Conservation (phyloP, 2,113 vertebrate genomes). For the Apodemus speciosus region DNA sequence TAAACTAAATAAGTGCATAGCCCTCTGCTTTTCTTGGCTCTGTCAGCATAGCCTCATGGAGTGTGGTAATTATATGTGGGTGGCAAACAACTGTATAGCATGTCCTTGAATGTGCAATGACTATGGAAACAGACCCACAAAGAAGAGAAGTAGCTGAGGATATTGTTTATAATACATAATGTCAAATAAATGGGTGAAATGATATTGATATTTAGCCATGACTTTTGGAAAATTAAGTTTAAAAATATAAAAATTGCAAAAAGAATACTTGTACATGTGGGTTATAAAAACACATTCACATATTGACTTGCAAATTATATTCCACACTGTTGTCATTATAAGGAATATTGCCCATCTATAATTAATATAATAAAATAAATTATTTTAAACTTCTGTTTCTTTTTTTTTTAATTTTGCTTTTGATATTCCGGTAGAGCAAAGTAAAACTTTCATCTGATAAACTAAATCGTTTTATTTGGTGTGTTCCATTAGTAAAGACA, state of each 20-base stretch:
- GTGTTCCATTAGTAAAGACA: background rate
- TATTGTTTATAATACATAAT: constrained; percentile 6
- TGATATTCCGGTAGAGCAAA: constrained; percentile 19
- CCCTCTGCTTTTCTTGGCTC: constrained; percentile 28
- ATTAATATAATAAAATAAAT: background rate
- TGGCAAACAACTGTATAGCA: constrained; percentile 36
- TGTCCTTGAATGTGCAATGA: constrained; percentile 24
- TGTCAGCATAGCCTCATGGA: constrained; percentile 7
- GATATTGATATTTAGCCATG: constrained; percentile 29
- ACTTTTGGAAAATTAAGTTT: constrained; percentile 26
- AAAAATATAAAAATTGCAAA: background rate
- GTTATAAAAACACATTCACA: background rate
- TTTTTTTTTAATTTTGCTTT: constrained; percentile 1
- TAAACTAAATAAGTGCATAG: constrained; percentile 52
- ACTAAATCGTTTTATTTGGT: background rate
- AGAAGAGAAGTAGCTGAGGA: constrained; percentile 24
- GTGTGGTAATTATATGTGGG: constrained; percentile 44
- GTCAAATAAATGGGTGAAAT: constrained; percentile 43
- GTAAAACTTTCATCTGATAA: constrained; percentile 21
- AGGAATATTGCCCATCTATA: background rate
- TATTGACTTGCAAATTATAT: constrained; percentile 27
- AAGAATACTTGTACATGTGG: background rate
- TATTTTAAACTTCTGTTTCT: too few relatives aligned
- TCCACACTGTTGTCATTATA: constrained; percentile 4
- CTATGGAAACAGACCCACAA: constrained; percentile 41